phyloP scores from a whole-genome alignment of 1,140 invertebrate genomes.

The Heliconius hewitsoni region DNA sequence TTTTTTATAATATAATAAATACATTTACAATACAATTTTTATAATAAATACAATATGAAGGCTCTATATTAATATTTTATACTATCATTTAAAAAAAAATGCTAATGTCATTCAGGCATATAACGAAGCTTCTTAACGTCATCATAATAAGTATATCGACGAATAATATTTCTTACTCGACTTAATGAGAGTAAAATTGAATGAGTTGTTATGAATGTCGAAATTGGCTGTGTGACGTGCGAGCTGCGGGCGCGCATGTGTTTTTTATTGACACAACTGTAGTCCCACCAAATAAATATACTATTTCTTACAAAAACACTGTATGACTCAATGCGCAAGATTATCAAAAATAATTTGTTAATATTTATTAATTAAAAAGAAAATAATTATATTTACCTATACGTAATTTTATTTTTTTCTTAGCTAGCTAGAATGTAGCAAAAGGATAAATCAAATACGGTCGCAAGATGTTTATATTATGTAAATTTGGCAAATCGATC shows the following conservation, averaged over 20 bases:
- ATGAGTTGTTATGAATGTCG: conserved; percentile 48
- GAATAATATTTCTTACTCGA: conserved; percentile 49
- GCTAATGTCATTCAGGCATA: conserved; percentile 36
- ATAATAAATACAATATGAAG: too few relatives aligned
- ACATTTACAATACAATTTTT: too few relatives aligned
- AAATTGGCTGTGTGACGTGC: conserved; percentile 67
- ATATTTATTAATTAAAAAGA: background rate
- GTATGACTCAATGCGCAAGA: conserved; percentile 34
- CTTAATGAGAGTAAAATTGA: conserved; percentile 60
- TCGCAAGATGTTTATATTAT: conserved; percentile 10
- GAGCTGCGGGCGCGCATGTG: conserved; percentile 50
- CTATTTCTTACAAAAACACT: conserved; percentile 8
- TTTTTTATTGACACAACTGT: conserved; percentile 59
- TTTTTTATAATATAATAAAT: too few relatives aligned
- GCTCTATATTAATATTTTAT: too few relatives aligned
- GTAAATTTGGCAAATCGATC: conserved; percentile 22
- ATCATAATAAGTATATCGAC: conserved; percentile 12
- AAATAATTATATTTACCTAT: background rate
- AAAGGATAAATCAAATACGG: background rate
- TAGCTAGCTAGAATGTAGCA: background rate
- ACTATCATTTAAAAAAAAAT: background rate
- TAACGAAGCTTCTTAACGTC: conserved; percentile 44
- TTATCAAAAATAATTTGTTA: conserved; percentile 8
- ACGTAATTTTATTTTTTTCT: background rate
- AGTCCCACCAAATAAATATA: conserved; percentile 16